Conservation (phyloP, 64 coral and sea anemone genomes). For the Stichodactyla helianthus region DNA sequence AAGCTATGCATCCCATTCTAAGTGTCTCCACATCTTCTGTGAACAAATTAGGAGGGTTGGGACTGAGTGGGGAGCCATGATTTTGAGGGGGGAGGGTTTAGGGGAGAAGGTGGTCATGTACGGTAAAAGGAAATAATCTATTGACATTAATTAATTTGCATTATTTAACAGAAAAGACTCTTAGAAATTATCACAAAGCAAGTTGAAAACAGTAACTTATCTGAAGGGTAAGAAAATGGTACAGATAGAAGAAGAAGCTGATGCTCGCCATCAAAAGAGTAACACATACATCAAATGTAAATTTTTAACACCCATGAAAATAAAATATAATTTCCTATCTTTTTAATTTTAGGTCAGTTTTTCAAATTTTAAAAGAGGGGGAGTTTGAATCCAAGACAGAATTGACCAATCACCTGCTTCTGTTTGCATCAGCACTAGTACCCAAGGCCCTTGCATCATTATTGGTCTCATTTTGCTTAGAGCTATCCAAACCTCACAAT, state of each 20-base stretch:
- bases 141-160: too few relatives aligned
- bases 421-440: slow-evolving; percentile 92
- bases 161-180: background rate
- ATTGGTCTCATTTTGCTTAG: slow-evolving; percentile 87
- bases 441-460: slow-evolving; percentile 91
- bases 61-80: background rate
- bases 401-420: slow-evolving; percentile 73
- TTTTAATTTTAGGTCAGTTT: slow-evolving; percentile 46
- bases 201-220: background rate
- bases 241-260: background rate
- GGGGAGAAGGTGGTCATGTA: too few relatives aligned
- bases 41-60: too few relatives aligned
- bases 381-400: slow-evolving; percentile 70
- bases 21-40: background rate
- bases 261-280: background rate
- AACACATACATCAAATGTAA: too few relatives aligned
- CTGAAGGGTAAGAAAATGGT: slow-evolving; percentile 8
- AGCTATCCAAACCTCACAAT: slow-evolving; percentile 81
- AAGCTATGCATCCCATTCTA: background rate
- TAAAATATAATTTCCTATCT: background rate
- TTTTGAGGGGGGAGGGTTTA: background rate
- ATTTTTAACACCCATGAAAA: too few relatives aligned
- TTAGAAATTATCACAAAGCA: slow-evolving; percentile 15
- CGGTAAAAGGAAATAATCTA: too few relatives aligned
- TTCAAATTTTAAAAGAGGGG: slow-evolving; percentile 57